Evolutionary conservation across 2,797 vertebrate genomes (phyloP), one percentile per base, ranked within the genome.

Genomic region (Smutsia temminckii): DNA sequence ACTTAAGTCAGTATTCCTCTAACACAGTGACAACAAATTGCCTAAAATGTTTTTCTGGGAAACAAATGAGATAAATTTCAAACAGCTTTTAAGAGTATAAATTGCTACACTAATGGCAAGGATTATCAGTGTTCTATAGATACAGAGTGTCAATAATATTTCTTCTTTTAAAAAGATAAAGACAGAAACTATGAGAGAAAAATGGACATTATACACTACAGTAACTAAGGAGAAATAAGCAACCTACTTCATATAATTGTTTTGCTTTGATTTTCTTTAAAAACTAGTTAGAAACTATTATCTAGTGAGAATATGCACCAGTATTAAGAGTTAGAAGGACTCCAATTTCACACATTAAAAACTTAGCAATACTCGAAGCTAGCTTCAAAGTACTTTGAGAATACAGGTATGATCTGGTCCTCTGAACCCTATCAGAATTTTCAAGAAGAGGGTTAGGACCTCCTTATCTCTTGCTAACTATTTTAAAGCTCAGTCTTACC

Each of bases 251-350:
- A 68, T 34, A 23, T 55, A 75, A 18, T 80, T 85, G 32, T 89
- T 93, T 59, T 66, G 37, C 32, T 59, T 68, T 66, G n/a, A 57
- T 64, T 89, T 37, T 69, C 77, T 84, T 78, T 51, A 89, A 69
- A 83, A 20, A 78, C 46, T 74, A 92, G n/a, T 72, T 85, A 85
- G 20, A 95, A 71, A 84, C 57, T 46, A 57, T 37, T 78, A 71
- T 13, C 10, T 40, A 72, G 8, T 85, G 16, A 6, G 11, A 61
- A 63, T 83, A 83, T 14, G 68, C 40, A 92, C 37, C 9, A 85
- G 14, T 64, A 55, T 55, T 85, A 85, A 55, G 16, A 16, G 17
- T 42, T 69, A 42, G 74, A 75, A 71, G 57, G 37, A 78, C 63
- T 89, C 18, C 29, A 80, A 37, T 37, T 53, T 34, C 46, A 92